Evolutionary conservation across 2,888 invertebrate species (phyloP), one percentile per base, ranked within the genome.

Genomic region (Epiperipatus broadwayi): DNA sequence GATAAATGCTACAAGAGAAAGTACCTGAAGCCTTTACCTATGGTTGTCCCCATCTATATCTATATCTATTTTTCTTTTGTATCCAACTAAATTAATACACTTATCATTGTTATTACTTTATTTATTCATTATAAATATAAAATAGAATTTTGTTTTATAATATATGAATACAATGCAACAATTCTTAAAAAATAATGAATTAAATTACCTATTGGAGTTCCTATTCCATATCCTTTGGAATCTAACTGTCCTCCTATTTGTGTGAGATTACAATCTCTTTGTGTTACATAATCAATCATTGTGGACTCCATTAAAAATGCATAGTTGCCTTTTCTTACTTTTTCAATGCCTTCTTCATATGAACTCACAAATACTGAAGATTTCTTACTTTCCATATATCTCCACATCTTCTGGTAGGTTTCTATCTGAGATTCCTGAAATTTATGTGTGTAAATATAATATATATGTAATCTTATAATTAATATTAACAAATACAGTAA

Each of bases 221-320:
- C 95, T 48, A 97, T 91, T 16, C 95, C 95, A 60, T 95, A 95
- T 19, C 89, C 85, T 54, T 81, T 83, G 18, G 75, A 74, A 53
- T 83, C 81, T 1, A 83, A 59, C 4, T 79, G 66, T 0, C 91
- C 91, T 0, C 91, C 93, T 39, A 95, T 81, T 65, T 93, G 91
- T n/a, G 89, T 93, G 36, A 95, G 64, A 55, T 93, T 89, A 55
- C 93, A 95, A 56, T 93, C 81, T 33, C 91, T 65, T 60, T 85
- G 80, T n/a, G 85, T 83, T 7, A 77, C 73, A 54, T 91, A 97
- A 59, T 97, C 95, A 43, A 95, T 63, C 77, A 89, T 89, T 0
- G 93, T 87, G 0, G 89, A 91, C 64, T 97, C 95, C 83, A 95
- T 91, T 14, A 97, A 69, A 56, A 89, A 97, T 0, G 95, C 95